These are phyloP conservation scores for Agapornis canus DNA, from an alignment of 2,797 vertebrate species.

Conservation along the genomic window DNA sequence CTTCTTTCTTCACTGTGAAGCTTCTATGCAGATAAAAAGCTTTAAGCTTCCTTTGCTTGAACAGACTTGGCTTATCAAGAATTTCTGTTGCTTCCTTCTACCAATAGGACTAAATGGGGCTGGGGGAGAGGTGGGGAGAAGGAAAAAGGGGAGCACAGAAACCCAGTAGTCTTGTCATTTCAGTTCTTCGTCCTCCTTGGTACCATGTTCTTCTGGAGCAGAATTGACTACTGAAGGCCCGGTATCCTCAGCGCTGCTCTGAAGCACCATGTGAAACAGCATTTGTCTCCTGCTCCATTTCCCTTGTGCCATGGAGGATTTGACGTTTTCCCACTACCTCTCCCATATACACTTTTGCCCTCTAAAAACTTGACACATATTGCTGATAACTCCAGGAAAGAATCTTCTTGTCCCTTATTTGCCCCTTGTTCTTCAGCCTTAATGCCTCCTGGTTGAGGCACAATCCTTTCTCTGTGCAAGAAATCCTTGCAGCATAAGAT, in stretches of 20 bases:
- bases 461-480: not conserved
- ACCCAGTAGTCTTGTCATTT: not conserved
- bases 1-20: not conserved
- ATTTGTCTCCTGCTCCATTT: not conserved
- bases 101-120: not conserved
- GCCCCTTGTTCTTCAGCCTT: not conserved
- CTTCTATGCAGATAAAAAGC: not conserved
- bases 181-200: conserved; percentile 81
- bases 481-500: not conserved
- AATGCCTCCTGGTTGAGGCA: not conserved
- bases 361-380: not conserved
- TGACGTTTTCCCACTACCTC: conserved; percentile 24
- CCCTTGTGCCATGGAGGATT: not conserved
- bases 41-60: not conserved
- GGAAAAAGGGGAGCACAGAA: not conserved
- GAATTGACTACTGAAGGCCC: conserved; percentile 73
- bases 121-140: not conserved
- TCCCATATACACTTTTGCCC: not conserved
- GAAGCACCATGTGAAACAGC: not conserved
- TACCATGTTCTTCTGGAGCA: conserved; percentile 83
- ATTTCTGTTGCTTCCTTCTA: not conserved
- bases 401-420: not conserved
- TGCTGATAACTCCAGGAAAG: not conserved
- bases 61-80: not conserved
- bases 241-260: not conserved